phyloP scores from a whole-genome alignment of 2,888 invertebrate species.

The Phalangium opilio region DNA sequence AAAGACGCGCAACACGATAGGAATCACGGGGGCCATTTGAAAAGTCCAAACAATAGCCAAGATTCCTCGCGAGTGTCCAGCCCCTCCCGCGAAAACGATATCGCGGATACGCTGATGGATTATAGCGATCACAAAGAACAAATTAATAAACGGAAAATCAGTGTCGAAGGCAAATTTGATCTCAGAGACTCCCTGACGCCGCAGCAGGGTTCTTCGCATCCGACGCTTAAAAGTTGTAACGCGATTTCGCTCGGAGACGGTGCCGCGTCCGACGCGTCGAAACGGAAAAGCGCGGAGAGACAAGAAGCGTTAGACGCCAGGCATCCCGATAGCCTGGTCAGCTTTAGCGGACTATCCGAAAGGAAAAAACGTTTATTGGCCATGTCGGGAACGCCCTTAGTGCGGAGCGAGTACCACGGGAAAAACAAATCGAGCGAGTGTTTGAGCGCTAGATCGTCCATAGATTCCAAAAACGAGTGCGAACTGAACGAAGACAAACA shows the following conservation, averaged over 20 bases:
- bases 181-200: background rate
- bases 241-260: background rate
- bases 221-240: background rate
- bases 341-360: slow-evolving; percentile 13
- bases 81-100: slow-evolving; percentile 10
- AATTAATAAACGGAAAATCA: slow-evolving; percentile 6
- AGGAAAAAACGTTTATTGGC: slow-evolving; percentile 18
- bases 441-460: no score
- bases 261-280: background rate
- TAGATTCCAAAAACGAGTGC: no score
- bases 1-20: slow-evolving; percentile 13
- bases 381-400: background rate
- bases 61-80: slow-evolving; percentile 16
- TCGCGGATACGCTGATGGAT: slow-evolving; percentile 9
- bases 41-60: slow-evolving; percentile 17
- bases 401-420: background rate
- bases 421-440: background rate
- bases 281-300: background rate
- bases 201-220: background rate
- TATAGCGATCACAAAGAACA: slow-evolving; percentile 10
- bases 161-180: slow-evolving; percentile 10
- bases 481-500: no score
- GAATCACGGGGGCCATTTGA: slow-evolving; percentile 1
- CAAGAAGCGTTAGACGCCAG: background rate
- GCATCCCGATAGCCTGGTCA: slow-evolving; percentile 5